Base-by-base conservation (phyloP, 30 jellyfish, hydroid and myxozoan species). In the Pseudorhiza aurosa region DNA sequence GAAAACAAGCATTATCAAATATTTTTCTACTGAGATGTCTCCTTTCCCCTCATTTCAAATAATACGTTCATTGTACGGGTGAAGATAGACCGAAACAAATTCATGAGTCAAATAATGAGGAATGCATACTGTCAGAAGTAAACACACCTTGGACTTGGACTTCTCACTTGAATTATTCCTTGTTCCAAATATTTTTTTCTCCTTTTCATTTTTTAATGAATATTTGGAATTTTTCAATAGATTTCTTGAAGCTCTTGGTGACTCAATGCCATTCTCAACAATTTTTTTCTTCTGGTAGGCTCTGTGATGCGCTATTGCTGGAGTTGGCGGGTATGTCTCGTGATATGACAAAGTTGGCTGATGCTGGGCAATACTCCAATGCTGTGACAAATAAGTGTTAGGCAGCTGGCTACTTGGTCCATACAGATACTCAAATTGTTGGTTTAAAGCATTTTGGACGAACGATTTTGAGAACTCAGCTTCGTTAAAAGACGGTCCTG, bases 181-280 rank as follows among this genome's bases (percentile, higher is more conserved):
- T n/a, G n/a, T n/a, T n/a, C n/a, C n/a, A n/a, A n/a, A n/a, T n/a
- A n/a, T n/a, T n/a, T n/a, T n/a, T n/a, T n/a, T 36, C 6, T 28
- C 57, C 25, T 17, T 17, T 5, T 28, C 22, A 5, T 33, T 63
- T 30, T 30, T 31, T 67, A 35, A 35, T 35, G 51, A 42, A 44
- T 30, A 10, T 39, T 72, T 72, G 21, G 22, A 14, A n/a, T 31
- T 72, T 33, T 40, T 29, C 1, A 51, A 22, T 4, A 76, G 4
- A 58, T 35, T 40, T 47, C 51, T 58, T 76, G 80, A 65, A 11
- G 67, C 19, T 59, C 88, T 76, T 37, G 88, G 88, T 21, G 88
- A 57, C 33, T 76, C 80, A 11, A 76, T 37, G 15, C 57, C 43
- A 33, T 18, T 57, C 79, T 76, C 40, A 37, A 27, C 59, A 12